phyloP scores from a whole-genome alignment of 1,140 invertebrate species.

The Neodiprion fabricii region DNA sequence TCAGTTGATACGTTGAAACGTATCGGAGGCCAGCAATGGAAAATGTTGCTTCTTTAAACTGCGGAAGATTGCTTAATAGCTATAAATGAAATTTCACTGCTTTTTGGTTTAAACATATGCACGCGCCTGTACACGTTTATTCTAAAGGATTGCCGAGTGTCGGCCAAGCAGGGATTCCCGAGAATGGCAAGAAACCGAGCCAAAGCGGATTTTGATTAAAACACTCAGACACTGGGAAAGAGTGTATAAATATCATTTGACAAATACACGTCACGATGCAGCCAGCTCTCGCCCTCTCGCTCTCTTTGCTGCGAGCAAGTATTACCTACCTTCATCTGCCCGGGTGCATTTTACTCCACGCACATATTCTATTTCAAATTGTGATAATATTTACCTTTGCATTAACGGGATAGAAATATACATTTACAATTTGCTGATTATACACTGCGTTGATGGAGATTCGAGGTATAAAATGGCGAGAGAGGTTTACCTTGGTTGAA shows the following conservation, averaged over 20 bases:
- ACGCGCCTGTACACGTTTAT: background rate
- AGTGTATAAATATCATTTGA: background rate
- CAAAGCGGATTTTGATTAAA: background rate
- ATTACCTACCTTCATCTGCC: background rate
- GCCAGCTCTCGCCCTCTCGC: background rate
- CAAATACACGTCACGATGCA: background rate
- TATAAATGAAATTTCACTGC: background rate
- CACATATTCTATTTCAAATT: conserved; percentile 23
- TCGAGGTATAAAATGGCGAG: too few relatives aligned
- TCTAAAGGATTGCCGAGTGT: background rate
- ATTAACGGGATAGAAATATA: conserved; percentile 30
- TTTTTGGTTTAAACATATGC: background rate
- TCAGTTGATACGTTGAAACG: too few relatives aligned
- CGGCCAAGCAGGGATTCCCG: background rate
- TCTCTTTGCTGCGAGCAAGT: background rate
- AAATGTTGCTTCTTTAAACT: too few relatives aligned
- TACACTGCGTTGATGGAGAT: background rate
- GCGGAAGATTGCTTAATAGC: too few relatives aligned
- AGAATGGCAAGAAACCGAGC: background rate
- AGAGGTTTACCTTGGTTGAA: too few relatives aligned
- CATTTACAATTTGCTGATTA: conserved; percentile 24
- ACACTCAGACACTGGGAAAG: background rate
- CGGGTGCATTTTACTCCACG: conserved; percentile 4
- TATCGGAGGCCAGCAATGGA: too few relatives aligned
- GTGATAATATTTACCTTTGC: conserved; percentile 40